These are phyloP conservation scores for Bibio marci DNA, from an alignment of 2,888 invertebrate species.

Conservation along the genomic window DNA sequence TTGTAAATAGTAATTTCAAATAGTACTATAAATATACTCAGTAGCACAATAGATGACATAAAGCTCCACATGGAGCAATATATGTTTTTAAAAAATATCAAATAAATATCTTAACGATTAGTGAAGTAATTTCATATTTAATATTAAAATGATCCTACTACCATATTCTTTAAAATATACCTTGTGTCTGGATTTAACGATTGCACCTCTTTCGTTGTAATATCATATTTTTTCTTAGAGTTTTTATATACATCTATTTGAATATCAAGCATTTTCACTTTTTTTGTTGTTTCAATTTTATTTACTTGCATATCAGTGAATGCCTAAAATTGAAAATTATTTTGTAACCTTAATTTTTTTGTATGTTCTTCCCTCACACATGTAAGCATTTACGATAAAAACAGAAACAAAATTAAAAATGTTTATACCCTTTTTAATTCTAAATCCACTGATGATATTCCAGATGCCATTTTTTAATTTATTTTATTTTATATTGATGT, in stretches of 20 bases:
- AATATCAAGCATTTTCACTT: conserved; percentile 54
- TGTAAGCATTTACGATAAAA: not conserved
- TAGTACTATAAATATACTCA: not conserved
- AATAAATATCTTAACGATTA: no score
- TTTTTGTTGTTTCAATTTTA: conserved; percentile 58
- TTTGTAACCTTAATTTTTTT: no score
- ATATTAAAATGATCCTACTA: not conserved
- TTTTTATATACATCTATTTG: conserved; percentile 57
- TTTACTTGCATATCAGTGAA: conserved; percentile 66
- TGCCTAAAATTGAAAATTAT: conserved; percentile 34
- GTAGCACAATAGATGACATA: not conserved
- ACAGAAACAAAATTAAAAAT: not conserved
- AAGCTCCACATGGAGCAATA: no score
- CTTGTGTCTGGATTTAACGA: conserved; percentile 23
- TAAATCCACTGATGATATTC: conserved; percentile 21
- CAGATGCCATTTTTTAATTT: conserved; percentile 11
- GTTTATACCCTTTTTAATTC: conserved; percentile 25
- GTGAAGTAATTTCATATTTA: not conserved
- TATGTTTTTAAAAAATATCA: not conserved
- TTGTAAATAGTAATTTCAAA: not conserved
- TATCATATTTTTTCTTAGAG: conserved; percentile 48
- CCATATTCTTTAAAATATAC: conserved; percentile 12
- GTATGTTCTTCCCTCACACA: no score
- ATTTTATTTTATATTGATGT: no score
- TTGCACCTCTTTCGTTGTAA: conserved; percentile 41